Evolutionary conservation across 92 coral and sea anemone species (phyloP).

Genomic region (Palythoa grandiflora): DNA sequence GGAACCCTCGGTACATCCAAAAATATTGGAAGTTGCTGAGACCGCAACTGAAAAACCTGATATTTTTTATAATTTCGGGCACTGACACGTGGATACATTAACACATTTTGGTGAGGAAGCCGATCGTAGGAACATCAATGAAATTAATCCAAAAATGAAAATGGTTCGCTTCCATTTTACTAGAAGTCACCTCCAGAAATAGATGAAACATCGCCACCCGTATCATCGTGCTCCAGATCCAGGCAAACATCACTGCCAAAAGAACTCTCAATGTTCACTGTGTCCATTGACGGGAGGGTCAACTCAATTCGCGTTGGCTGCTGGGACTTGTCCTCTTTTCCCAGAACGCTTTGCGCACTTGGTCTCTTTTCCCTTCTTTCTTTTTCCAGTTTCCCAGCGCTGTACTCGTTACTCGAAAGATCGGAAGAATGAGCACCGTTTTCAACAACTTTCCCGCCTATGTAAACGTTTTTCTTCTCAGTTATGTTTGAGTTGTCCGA

Average conservation of each 20-base stretch:
- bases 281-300: slow-evolving; percentile 82
- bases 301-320: slow-evolving; percentile 85
- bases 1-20: too few species aligned
- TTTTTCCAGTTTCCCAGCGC: background rate
- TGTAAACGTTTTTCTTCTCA: background rate
- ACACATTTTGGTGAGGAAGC: too few species aligned
- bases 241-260: slow-evolving; percentile 69
- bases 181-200: slow-evolving; percentile 96
- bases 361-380: slow-evolving; percentile 12
- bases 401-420: background rate
- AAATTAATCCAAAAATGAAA: background rate
- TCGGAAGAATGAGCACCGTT: slow-evolving; percentile 10
- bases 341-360: slow-evolving; percentile 5
- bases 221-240: slow-evolving; percentile 79
- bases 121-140: background rate
- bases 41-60: too few species aligned
- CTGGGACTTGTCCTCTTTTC: slow-evolving; percentile 40
- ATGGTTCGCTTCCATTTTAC: background rate
- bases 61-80: too few species aligned
- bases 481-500: background rate
- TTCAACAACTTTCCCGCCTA: slow-evolving; percentile 11
- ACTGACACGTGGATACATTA: too few species aligned
- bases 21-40: too few species aligned
- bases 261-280: slow-evolving; percentile 65
- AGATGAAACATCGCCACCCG: slow-evolving; percentile 88